Evolutionary conservation across 2,113 vertebrate species (phyloP), one percentile per base, ranked within the genome.

Genomic region (Drymodes brunneopygia): DNA sequence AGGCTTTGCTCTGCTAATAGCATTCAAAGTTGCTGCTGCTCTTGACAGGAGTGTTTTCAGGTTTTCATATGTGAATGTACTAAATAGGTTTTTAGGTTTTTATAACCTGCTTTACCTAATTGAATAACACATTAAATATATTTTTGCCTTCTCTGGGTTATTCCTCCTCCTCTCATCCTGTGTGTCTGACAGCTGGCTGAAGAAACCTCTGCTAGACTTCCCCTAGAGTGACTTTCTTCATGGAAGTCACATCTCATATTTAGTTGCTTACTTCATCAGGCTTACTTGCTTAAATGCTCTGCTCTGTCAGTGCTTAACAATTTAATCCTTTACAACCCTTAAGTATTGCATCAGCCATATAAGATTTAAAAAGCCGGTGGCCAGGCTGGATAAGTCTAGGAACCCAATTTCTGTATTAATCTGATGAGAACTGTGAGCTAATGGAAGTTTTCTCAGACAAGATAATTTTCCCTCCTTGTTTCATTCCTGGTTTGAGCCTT

Each of bases 221-320:
- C 53, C 11, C 19, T n/a, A 60, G 64, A 21, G 14, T 81, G 51
- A 36, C 57, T 91, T 58, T 60, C 66, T 84, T 61, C 11, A 5
- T 53, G 33, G n/a, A 89, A 92, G 69, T 94, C 88, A 83, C 66
- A 53, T 71, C 31, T 95, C 57, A 1, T 75, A 56, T 88, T 92
- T 95, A 88, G 83, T 78, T 91, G 48, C 56, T 96, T 70, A 91
- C 53, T 81, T 95, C 69, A 81, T 60, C 79, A n/a, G 73, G 44
- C 50, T 96, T 86, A 73, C 54, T 56, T 92, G 61, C 61, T 92
- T 89, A 81, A 91, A 48, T 81, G 61, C 65, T 91, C 23, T 88
- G 51, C 60, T 94, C 2, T 78, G 28, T 71, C 70, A 75, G 73
- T 81, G 22, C 91, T 95, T 91, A 94, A 91, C 53, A 35, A 62